Base-by-base conservation (phyloP, 2,113 vertebrate species). In the Chamaea fasciata region DNA sequence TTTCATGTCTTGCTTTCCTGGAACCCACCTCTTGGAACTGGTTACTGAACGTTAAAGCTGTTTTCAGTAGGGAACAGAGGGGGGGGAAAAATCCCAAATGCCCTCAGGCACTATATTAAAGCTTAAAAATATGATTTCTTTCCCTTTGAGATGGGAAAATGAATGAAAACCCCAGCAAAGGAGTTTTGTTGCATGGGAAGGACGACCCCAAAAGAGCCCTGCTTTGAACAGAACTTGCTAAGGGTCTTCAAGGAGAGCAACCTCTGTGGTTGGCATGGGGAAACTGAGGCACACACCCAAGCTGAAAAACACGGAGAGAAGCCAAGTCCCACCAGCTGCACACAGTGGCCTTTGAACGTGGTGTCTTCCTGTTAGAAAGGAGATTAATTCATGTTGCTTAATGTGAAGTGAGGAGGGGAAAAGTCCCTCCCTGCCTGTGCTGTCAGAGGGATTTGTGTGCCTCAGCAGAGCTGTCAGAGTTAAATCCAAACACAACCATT, bases 391-490 rank as follows among this genome's bases (percentile, higher is more conserved):
- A 3, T 8, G 7, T 22, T 79, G 33, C 17, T 16, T 73, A 11
- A 70, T 49, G 47, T 49, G 39, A n/a, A 68, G 56, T 0, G 16
- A 53, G 53, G 26, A 31, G 9, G 13, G n/a, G 35, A 12, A 4
- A 30, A 42, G 28, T 37, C 46, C 5, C 65, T 70, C 68, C 64
- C 23, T 37, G 68, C 3, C n/a, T 27, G 31, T 3, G 46, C 21
- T 78, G 27, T 7, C 18, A 1, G 87, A 81, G 39, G 18, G 21
- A 41, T 83, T 86, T 46, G 50, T 71, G 87, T 7, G 0, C 59
- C 89, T 80, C 75, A 86, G 92, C 79, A 93, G 88, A 76, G 55
- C 86, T 92, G 92, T 37, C 68, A 59, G 75, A 82, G 80, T 71
- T 75, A 89, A 94, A 87, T 75, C 65, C 21, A 4, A 82, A 49